A percentile compares a stretch with the other conserved stretches of the same genome.
Conservation (phyloP, 2,888 invertebrate species). For the Lobophora halterata region DNA sequence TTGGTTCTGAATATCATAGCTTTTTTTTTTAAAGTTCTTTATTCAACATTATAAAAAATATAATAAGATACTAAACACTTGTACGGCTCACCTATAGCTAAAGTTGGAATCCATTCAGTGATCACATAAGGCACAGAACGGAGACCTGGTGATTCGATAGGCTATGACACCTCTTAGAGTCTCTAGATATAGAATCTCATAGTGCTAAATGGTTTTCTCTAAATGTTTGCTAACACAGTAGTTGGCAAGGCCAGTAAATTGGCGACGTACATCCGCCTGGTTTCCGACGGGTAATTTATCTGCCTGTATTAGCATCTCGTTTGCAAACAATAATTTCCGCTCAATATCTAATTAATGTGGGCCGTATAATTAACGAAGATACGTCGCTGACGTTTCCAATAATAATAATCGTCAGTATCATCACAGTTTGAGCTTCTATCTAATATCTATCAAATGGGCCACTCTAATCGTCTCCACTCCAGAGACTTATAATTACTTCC, state of each 20-base stretch:
- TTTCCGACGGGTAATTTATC: slow-evolving; percentile 18
- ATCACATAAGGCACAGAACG: too few relatives aligned
- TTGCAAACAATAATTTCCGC: slow-evolving; percentile 31
- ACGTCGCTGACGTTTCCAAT: slow-evolving; percentile 29
- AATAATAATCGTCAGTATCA: too few relatives aligned
- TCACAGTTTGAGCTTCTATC: slow-evolving; percentile 35
- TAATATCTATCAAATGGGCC: slow-evolving; percentile 53
- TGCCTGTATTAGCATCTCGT: slow-evolving; percentile 25
- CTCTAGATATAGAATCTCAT: too few relatives aligned
- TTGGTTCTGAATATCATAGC: too few relatives aligned
- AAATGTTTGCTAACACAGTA: slow-evolving; percentile 1
- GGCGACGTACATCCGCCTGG: slow-evolving; percentile 7
- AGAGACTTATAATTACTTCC: slow-evolving; percentile 52
- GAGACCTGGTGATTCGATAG: too few relatives aligned
- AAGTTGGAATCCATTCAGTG: too few relatives aligned
- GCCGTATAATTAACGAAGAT: slow-evolving; percentile 25
- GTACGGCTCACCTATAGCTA: too few relatives aligned
- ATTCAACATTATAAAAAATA: too few relatives aligned
- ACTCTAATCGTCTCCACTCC: slow-evolving; percentile 44
- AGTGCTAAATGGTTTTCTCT: too few relatives aligned
- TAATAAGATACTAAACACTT: too few relatives aligned
- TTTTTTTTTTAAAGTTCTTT: too few relatives aligned
- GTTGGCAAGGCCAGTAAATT: neutral
- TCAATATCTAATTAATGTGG: slow-evolving; percentile 26
- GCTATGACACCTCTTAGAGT: too few relatives aligned